Evolutionary conservation across 2,113 vertebrate genomes (phyloP), one percentile per base, ranked within the genome.

Genomic region (Eublepharis macularius): DNA sequence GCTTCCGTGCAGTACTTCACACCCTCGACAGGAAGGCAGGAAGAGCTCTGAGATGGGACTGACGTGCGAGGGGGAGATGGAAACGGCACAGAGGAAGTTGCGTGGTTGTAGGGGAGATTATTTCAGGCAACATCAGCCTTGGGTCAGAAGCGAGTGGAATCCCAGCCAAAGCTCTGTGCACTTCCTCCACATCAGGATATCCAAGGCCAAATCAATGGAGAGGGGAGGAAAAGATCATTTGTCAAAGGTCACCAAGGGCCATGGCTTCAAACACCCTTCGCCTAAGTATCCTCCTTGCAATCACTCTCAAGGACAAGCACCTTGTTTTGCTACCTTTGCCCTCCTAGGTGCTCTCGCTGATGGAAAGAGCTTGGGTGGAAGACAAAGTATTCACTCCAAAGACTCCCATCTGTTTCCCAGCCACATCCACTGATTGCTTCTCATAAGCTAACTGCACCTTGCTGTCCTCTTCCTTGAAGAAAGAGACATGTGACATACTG

Each of bases 41-140:
- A 94, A 90, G 91, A 93, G 94, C 88, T 90, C n/a, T 80, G 81
- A 76, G 87, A 94, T 93, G 95, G 94, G 94, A 95, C 94, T 92
- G 95, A 93, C 82, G 88, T 93, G 88, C 93, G 92, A 94, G 86
- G 91, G 92, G 82, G 90, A 93, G 91, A 93, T 92, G 90, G 92
- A 92, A 90, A 93, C 79, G 80, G 49, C 51, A 88, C 93, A 95
- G 83, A 94, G 93, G 94, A 95, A 95, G 92, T 85, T 92, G 90
- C 91, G 94, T 88, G 90, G 60, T 87, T 78, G 91, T 0, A 65
- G 89, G 84, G 21, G 85, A 88, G 93, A 85, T 94, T 63, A 95
- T 94, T 96, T 93, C 57, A 72, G 92, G 94, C 94, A 92, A 92
- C 77, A 86, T 82, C 85, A 91, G 87, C 89, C 74, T 39, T 86